These are phyloP conservation scores for Atta colombica DNA, from an alignment of 1,140 invertebrate genomes.

Conservation along the genomic window DNA sequence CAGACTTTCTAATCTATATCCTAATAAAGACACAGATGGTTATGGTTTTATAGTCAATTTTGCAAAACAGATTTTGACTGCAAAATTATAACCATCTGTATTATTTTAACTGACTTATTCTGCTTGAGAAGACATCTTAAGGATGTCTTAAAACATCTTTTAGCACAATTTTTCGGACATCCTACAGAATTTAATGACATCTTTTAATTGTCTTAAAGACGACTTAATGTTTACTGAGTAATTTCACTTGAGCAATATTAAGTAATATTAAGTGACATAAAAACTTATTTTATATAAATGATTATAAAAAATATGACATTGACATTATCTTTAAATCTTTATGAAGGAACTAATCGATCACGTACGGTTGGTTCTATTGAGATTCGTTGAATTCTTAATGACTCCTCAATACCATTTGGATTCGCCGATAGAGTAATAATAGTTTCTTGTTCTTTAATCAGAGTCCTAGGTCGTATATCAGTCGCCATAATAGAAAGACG, in stretches of 20 bases:
- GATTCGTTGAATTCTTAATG: conserved; percentile 61
- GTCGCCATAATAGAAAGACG: conserved; percentile 68
- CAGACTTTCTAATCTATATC: no score
- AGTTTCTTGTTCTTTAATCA: conserved; percentile 79
- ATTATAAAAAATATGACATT: neutral
- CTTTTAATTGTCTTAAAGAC: no score
- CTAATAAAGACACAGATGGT: no score
- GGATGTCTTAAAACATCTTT: no score
- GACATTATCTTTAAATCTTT: neutral
- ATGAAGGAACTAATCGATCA: conserved; percentile 17
- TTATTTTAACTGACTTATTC: no score
- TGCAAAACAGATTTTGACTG: no score
- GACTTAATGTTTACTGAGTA: no score
- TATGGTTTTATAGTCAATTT: no score
- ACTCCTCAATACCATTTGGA: conserved; percentile 76
- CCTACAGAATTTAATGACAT: no score
- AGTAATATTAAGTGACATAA: neutral
- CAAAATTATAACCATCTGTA: no score
- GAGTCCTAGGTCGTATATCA: conserved; percentile 50
- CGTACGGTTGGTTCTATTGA: conserved; percentile 8
- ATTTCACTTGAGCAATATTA: neutral
- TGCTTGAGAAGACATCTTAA: no score
- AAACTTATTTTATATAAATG: neutral
- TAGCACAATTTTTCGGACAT: no score
- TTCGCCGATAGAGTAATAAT: conserved; percentile 74